Conservation (phyloP, 2,113 vertebrate species). For the Acrocephalus kingi region DNA sequence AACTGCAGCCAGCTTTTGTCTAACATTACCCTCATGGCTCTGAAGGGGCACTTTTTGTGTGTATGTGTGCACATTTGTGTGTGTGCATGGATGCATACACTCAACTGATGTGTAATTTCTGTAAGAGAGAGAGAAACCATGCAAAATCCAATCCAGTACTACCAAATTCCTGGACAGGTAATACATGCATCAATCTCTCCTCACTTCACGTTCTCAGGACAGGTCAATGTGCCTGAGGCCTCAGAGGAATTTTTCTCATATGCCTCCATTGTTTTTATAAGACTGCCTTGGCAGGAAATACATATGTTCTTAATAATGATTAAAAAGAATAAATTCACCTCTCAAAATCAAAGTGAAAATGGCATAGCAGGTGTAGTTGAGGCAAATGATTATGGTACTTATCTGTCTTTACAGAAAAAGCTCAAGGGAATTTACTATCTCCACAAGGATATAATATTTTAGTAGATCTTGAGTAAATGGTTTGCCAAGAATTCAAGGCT, state of each 20-base stretch:
- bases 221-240: conserved; percentile 45
- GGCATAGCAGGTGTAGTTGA: conserved; percentile 61
- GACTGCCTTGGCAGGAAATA: conserved; percentile 27
- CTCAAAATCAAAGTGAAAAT: conserved; percentile 59
- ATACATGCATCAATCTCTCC: conserved; percentile 60
- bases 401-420: conserved; percentile 23
- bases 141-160: conserved; percentile 48
- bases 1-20: not conserved
- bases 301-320: conserved; percentile 63
- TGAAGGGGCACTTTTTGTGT: not conserved
- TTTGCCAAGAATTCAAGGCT: conserved; percentile 18
- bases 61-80: not conserved
- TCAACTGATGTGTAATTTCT: not conserved
- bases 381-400: conserved; percentile 15
- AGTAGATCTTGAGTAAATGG: not conserved
- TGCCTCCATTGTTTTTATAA: conserved; percentile 57
- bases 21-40: not conserved
- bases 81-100: not conserved
- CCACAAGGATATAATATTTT: not conserved
- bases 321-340: conserved; percentile 56
- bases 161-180: conserved; percentile 55
- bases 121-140: conserved; percentile 23
- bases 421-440: conserved; percentile 27
- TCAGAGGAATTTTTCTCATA: conserved; percentile 60
- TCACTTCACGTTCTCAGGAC: conserved; percentile 51